phyloP scores from a whole-genome alignment of 2,888 invertebrate genomes.

The Scaptomyza caliginosa region DNA sequence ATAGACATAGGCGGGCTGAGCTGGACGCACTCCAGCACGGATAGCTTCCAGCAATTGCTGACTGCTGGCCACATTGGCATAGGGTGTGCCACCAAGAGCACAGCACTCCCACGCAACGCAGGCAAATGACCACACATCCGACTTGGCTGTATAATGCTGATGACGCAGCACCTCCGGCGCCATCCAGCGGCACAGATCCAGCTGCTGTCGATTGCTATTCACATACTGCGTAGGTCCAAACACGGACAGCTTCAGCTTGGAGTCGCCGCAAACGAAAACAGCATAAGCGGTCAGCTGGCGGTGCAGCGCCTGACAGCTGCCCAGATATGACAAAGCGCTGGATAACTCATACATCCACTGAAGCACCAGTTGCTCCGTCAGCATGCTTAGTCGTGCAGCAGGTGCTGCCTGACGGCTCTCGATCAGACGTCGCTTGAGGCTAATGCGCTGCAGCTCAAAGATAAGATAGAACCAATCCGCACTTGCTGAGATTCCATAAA shows the following conservation, averaged over 20 bases:
- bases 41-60: conserved; percentile 89
- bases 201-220: conserved; percentile 87
- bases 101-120: conserved; percentile 93
- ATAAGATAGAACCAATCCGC: conserved; percentile 90
- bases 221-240: conserved; percentile 89
- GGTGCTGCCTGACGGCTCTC: conserved; percentile 85
- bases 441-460: conserved; percentile 88
- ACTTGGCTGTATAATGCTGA: conserved; percentile 88
- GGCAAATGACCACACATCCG: conserved; percentile 93
- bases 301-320: conserved; percentile 88
- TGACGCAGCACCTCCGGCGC: conserved; percentile 91
- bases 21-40: conserved; percentile 88
- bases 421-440: conserved; percentile 89
- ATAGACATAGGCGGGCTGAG: conserved; percentile 89
- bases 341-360: conserved; percentile 88
- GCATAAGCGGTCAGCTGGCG: conserved; percentile 90
- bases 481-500: conserved; percentile 92
- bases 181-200: conserved; percentile 91
- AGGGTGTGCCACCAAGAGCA: conserved; percentile 92
- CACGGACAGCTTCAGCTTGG: conserved; percentile 89
- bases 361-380: conserved; percentile 87
- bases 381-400: conserved; percentile 85
- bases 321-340: conserved; percentile 89
- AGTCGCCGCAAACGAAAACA: conserved; percentile 87
- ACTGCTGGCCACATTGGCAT: conserved; percentile 87